Conservation (phyloP, 2,797 vertebrate genomes). For the Phyllotis vaccarum region DNA sequence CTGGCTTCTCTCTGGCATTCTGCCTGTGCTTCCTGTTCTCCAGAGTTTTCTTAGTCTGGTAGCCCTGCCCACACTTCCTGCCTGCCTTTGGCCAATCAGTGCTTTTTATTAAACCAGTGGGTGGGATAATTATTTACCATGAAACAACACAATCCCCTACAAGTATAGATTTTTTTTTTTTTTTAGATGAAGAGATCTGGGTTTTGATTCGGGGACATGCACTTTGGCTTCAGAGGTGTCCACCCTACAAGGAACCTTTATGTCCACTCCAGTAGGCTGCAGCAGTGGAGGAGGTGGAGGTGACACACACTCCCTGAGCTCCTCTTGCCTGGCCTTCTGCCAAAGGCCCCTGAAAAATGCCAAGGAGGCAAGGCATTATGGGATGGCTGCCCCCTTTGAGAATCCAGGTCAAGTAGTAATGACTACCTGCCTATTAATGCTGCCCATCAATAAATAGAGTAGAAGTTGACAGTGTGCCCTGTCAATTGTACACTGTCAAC, state of each 20-base stretch:
- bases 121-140: no score
- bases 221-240: neutral
- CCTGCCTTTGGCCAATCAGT: no score
- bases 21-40: no score
- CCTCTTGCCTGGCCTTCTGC: neutral
- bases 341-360: neutral
- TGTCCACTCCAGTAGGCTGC: neutral
- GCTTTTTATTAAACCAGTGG: no score
- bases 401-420: neutral
- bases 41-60: no score
- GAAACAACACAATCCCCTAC: no score
- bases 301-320: neutral
- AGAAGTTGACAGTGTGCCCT: neutral
- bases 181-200: conserved; percentile 57
- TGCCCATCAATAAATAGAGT: neutral
- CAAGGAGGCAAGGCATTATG: neutral
- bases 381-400: neutral
- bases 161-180: no score
- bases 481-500: neutral
- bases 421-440: neutral
- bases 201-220: conserved; percentile 49
- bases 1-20: no score
- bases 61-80: no score
- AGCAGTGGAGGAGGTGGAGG: neutral
- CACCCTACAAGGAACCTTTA: neutral